Percentiles rank a stretch among this genome's conserved stretches.
These are phyloP conservation scores for Percopsis omiscomaycus DNA, from an alignment of 2,797 vertebrate genomes.

Conservation along the genomic window DNA sequence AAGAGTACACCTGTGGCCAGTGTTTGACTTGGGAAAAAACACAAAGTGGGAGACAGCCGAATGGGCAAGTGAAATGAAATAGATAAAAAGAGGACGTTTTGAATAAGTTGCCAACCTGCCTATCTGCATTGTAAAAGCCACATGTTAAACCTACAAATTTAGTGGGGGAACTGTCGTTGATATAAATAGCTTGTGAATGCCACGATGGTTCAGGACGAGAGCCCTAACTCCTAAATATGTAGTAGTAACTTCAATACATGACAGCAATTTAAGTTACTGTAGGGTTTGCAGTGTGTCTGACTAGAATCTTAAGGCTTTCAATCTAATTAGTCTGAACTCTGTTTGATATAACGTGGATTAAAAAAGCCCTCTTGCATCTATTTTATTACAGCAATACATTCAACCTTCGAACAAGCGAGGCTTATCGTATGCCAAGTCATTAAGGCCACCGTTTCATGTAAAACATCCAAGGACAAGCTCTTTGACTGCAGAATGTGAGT, in stretches of 20 bases:
- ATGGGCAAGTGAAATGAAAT: conserved; percentile 48
- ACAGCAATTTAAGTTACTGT: conserved; percentile 31
- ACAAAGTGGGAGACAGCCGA: conserved; percentile 9
- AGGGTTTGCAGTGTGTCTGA: conserved; percentile 62
- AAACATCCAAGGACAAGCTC: background rate
- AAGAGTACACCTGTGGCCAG: conserved; percentile 43
- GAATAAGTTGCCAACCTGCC: conserved; percentile 10
- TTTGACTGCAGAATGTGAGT: conserved; percentile 2
- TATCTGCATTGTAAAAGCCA: background rate
- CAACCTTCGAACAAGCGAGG: conserved; percentile 35
- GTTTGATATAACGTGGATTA: conserved; percentile 59
- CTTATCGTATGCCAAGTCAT: conserved; percentile 16
- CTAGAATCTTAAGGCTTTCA: conserved; percentile 67
- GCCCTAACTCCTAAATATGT: no score
- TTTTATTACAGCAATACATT: conserved; percentile 51
- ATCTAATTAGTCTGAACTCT: conserved; percentile 74
- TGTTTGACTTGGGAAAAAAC: background rate
- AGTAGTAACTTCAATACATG: no score
- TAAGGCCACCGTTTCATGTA: background rate
- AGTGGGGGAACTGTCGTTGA: no score
- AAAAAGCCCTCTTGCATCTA: conserved; percentile 40
- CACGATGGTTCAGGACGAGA: no score
- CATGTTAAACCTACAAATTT: no score
- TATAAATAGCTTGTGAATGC: no score
- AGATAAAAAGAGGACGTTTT: background rate